These are phyloP conservation scores for Drosophila cracens DNA, from an alignment of 2,888 invertebrate species.

Conservation along the genomic window DNA sequence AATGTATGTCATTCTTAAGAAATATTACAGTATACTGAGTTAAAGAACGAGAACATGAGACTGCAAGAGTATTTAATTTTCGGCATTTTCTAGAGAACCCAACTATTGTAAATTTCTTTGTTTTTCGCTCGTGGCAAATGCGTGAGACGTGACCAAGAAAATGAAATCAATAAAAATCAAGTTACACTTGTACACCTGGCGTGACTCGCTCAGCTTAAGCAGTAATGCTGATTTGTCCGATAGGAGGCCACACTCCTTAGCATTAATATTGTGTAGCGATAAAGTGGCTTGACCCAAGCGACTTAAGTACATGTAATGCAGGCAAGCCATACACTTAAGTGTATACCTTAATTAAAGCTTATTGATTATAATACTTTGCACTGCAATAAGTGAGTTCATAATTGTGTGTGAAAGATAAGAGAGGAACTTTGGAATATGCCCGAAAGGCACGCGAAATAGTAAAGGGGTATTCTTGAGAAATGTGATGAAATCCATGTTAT, in stretches of 20 bases:
- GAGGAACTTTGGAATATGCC: not conserved
- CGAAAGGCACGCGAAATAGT: not conserved
- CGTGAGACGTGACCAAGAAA: conserved; percentile 25
- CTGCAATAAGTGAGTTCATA: conserved; percentile 8
- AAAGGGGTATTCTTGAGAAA: not conserved
- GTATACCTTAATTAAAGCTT: conserved; percentile 35
- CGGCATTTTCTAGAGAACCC: not conserved
- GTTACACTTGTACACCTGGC: conserved; percentile 18
- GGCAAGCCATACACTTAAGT: conserved; percentile 36
- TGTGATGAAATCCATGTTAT: not conserved
- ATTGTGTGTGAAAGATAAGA: conserved; percentile 21
- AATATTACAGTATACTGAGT: not conserved
- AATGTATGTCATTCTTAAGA: not conserved
- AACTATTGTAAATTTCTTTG: not conserved
- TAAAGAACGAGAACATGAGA: not conserved
- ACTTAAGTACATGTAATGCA: conserved; percentile 49
- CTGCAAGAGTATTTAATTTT: conserved; percentile 10
- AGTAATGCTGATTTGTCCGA: conserved; percentile 52
- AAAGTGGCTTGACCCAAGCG: conserved; percentile 24
- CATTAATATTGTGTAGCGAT: conserved; percentile 36
- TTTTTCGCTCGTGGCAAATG: conserved; percentile 15
- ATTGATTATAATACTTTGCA: conserved; percentile 5
- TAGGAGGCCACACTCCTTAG: conserved; percentile 37
- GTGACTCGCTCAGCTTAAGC: conserved; percentile 43
- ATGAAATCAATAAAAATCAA: conserved; percentile 38